These are phyloP conservation scores for Nyctibius bracteatus DNA, from an alignment of 2,113 vertebrate genomes.

Conservation along the genomic window DNA sequence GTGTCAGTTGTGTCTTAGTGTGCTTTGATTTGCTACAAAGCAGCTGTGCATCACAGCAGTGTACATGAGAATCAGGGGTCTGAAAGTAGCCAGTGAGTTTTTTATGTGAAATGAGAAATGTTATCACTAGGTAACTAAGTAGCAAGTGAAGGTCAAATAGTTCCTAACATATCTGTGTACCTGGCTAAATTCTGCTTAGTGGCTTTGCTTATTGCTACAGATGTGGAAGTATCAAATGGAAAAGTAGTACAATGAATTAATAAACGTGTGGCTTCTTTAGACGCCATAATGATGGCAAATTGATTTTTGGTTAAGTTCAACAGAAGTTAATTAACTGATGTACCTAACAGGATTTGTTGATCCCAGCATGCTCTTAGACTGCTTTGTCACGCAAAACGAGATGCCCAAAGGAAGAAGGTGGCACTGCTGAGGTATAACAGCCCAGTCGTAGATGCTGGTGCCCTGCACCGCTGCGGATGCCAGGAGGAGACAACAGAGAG, in stretches of 20 bases:
- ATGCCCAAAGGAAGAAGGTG: background rate
- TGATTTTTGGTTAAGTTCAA: background rate
- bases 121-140: background rate
- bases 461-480: background rate
- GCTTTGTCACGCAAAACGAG: background rate
- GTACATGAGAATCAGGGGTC: background rate
- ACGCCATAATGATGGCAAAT: background rate
- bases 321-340: background rate
- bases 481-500: background rate
- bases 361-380: rapidly evolving
- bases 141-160: background rate
- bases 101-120: background rate
- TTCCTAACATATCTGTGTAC: background rate
- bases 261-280: background rate
- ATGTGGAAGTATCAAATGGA: constrained; percentile 33
- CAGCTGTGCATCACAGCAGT: background rate
- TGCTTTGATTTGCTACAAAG: constrained; percentile 42
- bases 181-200: background rate
- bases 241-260: background rate
- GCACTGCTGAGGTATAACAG: background rate
- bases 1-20: background rate
- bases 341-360: background rate
- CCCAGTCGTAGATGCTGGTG: background rate
- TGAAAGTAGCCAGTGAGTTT: background rate
- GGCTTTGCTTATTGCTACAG: background rate